Percentiles rank a stretch among this genome's conserved stretches.
Evolutionary conservation across 2,888 invertebrate species (phyloP).

Genomic region (Limulus polyphemus): DNA sequence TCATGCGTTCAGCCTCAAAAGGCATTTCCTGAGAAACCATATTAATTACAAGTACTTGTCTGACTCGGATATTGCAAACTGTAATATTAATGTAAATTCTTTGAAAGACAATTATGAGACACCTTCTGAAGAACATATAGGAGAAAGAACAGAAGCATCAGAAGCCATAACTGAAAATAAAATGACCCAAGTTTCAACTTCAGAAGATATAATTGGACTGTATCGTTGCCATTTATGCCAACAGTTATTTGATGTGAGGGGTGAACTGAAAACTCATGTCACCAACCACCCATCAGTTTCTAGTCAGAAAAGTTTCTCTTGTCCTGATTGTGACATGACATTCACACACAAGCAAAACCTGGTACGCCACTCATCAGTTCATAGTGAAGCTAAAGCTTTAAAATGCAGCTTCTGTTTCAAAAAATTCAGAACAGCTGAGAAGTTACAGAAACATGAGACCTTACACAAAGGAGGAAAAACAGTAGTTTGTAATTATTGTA

Average conservation of each 20-base stretch:
- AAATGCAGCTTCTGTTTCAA: slow-evolving; percentile 35
- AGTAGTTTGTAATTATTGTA: slow-evolving; percentile 28
- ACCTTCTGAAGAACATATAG: neutral
- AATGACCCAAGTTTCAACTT: neutral
- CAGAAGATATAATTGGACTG: slow-evolving; percentile 4
- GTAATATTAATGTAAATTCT: slow-evolving; percentile 33
- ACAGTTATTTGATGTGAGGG: slow-evolving; percentile 34
- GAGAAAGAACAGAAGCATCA: slow-evolving; percentile 7
- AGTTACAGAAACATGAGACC: slow-evolving; percentile 35
- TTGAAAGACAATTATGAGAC: neutral
- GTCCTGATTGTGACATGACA: slow-evolving; percentile 35
- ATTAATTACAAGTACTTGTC: slow-evolving; percentile 40
- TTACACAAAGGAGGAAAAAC: slow-evolving; percentile 25
- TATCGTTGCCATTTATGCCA: slow-evolving; percentile 40
- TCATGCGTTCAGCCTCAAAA: slow-evolving; percentile 41
- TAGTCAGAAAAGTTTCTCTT: slow-evolving; percentile 32
- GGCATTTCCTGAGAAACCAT: slow-evolving; percentile 41
- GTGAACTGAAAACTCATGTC: slow-evolving; percentile 35
- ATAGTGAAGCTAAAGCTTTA: slow-evolving; percentile 29
- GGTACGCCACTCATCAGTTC: slow-evolving; percentile 33
- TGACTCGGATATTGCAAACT: slow-evolving; percentile 38
- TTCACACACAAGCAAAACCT: slow-evolving; percentile 36
- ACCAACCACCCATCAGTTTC: slow-evolving; percentile 32
- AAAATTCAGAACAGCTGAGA: slow-evolving; percentile 34
- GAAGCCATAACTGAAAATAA: slow-evolving; percentile 22